Conservation (phyloP, 2,113 vertebrate genomes). For the Ceratotherium simum region DNA sequence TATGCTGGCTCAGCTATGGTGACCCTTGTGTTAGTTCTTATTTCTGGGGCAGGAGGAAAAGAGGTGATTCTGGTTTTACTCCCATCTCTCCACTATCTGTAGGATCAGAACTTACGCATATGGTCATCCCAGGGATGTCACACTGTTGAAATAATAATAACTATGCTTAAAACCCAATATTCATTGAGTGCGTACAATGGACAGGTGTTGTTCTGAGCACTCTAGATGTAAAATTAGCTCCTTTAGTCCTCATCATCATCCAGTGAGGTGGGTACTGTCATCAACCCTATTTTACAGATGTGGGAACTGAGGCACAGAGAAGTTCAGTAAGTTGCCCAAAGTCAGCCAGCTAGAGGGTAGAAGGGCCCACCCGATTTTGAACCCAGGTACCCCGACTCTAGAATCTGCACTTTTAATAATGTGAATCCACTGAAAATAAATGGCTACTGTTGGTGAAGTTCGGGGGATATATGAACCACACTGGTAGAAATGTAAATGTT, state of each 20-base stretch:
- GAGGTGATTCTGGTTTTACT: neutral
- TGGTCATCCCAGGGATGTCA: neutral
- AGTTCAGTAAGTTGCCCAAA: neutral
- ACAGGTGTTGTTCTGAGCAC: neutral
- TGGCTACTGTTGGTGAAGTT: neutral
- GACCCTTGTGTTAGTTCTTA: neutral
- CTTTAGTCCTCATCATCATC: neutral
- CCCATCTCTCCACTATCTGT: neutral
- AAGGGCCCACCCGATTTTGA: neutral
- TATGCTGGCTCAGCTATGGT: neutral
- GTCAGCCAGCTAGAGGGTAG: neutral
- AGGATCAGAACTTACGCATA: neutral
- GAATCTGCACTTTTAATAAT: conserved; percentile 27
- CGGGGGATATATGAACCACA: neutral
- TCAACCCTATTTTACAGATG: neutral
- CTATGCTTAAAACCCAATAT: neutral
- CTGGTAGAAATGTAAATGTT: neutral
- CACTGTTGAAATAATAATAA: neutral
- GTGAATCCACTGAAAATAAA: neutral
- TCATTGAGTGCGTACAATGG: neutral
- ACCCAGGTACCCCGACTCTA: neutral
- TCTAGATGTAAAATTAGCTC: neutral
- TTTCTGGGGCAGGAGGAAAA: neutral
- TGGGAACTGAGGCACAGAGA: neutral
- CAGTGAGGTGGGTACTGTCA: fast-evolving